These are phyloP conservation scores for Oithona nana DNA, from an alignment of 2,888 invertebrate genomes.

Conservation along the genomic window DNA sequence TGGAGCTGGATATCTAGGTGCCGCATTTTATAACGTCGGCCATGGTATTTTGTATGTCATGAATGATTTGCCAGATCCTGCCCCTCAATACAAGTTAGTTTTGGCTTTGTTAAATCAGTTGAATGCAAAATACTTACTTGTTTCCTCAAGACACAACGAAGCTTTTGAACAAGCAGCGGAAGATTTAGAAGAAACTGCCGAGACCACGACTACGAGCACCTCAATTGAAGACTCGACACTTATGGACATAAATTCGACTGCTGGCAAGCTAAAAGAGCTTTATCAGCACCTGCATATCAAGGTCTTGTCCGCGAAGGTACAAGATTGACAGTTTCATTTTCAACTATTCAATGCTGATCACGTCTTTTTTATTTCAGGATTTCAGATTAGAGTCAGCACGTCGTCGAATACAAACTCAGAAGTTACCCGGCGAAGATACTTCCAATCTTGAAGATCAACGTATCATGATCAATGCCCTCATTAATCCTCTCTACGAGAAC, in stretches of 20 bases:
- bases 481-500: slow-evolving; percentile 41
- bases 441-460: slow-evolving; percentile 31
- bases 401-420: neutral
- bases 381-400: neutral
- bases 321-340: neutral
- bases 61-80: neutral
- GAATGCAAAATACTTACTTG: neutral
- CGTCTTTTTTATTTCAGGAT: no score
- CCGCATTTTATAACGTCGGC: neutral
- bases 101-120: neutral
- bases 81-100: neutral
- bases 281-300: neutral
- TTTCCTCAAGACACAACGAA: neutral
- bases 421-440: neutral
- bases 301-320: neutral
- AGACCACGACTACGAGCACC: neutral
- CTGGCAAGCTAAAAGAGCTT: neutral
- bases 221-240: neutral
- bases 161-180: no score
- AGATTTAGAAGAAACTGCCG: no score
- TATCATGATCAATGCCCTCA: slow-evolving; percentile 39
- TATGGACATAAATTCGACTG: neutral
- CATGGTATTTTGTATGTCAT: neutral
- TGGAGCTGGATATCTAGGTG: neutral
- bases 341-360: neutral